These are phyloP conservation scores for Cynopterus brachyotis DNA, from an alignment of 2,113 vertebrate species.

Conservation along the genomic window DNA sequence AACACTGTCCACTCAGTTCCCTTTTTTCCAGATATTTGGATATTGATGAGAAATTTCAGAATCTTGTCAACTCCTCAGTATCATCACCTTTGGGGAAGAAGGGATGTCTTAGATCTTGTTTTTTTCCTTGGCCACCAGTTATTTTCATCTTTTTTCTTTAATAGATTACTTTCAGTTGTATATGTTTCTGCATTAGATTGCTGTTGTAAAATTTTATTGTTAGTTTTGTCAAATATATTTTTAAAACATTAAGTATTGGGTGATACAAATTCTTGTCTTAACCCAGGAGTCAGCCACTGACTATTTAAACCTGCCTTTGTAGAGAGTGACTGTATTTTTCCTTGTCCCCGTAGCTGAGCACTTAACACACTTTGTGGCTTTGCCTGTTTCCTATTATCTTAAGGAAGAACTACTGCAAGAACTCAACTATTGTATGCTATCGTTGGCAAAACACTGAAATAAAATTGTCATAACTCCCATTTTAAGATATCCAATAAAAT, in stretches of 20 bases:
- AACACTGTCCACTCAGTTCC: neutral
- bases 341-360: neutral
- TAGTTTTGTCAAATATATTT: neutral
- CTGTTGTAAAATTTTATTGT: neutral
- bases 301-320: neutral
- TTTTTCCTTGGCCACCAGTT: neutral
- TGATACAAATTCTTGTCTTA: neutral
- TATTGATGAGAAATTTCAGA: neutral
- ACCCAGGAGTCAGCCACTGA: neutral
- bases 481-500: neutral
- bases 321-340: neutral
- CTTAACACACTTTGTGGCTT: neutral
- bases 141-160: slow-evolving; percentile 1
- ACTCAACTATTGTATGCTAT: neutral
- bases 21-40: neutral
- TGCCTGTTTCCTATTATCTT: neutral
- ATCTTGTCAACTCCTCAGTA: neutral
- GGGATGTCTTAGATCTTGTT: neutral
- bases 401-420: neutral
- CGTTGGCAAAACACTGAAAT: neutral
- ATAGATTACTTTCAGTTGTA: neutral
- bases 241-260: neutral
- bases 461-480: neutral
- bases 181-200: neutral
- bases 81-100: neutral